Evolutionary conservation across 2,797 vertebrate genomes (phyloP).

Genomic region (Cuculus canorus): DNA sequence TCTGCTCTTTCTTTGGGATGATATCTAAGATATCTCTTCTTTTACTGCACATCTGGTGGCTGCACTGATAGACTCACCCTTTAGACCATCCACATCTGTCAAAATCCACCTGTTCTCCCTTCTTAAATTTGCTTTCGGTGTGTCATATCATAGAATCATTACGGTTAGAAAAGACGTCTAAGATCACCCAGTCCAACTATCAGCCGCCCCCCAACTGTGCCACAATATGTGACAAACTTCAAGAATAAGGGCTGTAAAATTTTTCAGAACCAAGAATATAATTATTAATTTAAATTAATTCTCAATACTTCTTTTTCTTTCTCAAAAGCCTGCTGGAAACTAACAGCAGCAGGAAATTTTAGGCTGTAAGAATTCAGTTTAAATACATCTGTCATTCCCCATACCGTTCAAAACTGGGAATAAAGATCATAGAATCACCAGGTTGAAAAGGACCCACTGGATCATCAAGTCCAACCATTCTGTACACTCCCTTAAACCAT

Average conservation of each 20-base stretch:
- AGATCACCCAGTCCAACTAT: too few relatives aligned
- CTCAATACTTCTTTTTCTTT: background rate
- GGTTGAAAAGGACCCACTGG: too few relatives aligned
- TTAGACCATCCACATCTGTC: background rate
- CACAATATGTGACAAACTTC: background rate
- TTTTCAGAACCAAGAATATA: background rate
- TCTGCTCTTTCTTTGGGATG: background rate
- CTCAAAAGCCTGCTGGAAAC: background rate
- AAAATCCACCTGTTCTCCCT: background rate
- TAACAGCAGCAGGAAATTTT: background rate
- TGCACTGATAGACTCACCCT: background rate
- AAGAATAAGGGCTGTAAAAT: background rate
- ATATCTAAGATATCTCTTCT: background rate
- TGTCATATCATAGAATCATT: background rate
- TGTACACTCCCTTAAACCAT: too few relatives aligned
- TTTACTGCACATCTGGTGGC: background rate
- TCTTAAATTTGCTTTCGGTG: background rate
- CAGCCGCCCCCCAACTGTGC: too few relatives aligned
- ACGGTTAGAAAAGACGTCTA: too few relatives aligned
- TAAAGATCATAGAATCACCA: too few relatives aligned
- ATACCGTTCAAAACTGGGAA: background rate
- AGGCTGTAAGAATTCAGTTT: background rate
- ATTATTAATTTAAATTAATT: background rate
- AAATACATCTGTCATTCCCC: rapidly evolving
- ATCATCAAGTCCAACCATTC: too few relatives aligned